A percentile compares a stretch with the other conserved stretches of the same genome.
phyloP scores from a whole-genome alignment of 35 echinoderm and acorn worm species.

The Chiridota heheva region DNA sequence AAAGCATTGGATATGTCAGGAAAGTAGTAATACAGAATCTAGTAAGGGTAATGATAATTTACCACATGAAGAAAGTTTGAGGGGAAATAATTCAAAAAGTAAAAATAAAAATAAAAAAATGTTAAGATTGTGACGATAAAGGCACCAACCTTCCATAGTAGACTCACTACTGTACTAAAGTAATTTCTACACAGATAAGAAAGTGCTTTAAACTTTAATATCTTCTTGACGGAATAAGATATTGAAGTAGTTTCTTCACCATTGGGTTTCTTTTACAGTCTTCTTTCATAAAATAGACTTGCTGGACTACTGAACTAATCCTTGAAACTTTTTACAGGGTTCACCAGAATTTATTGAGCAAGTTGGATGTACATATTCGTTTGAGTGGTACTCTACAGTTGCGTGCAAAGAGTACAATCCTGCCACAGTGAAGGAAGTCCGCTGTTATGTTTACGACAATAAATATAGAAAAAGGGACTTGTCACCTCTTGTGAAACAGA shows the following conservation, averaged over 20 bases:
- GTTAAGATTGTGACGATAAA: no score
- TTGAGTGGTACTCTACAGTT: conserved; percentile 89
- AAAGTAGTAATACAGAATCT: no score
- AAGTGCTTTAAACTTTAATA: not conserved
- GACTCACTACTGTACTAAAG: not conserved
- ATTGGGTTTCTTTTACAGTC: no score
- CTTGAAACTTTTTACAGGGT: conserved; percentile 46
- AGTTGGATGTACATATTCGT: conserved; percentile 61
- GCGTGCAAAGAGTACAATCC: conserved; percentile 49
- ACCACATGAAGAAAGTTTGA: no score
- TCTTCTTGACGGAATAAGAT: no score
- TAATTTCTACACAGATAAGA: no score
- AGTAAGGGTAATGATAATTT: no score
- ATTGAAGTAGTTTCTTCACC: no score
- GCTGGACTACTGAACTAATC: no score
- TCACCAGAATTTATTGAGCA: conserved; percentile 76
- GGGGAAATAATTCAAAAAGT: no score
- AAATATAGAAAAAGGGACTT: conserved; percentile 75
- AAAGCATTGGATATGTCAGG: no score
- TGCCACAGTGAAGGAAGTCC: conserved; percentile 58
- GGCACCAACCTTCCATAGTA: not conserved
- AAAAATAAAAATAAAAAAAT: not conserved
- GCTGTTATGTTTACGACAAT: conserved; percentile 79
- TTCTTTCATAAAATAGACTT: no score
- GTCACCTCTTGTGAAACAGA: conserved; percentile 76